Evolutionary conservation across 2,888 invertebrate genomes (phyloP).

Genomic region (Euspilapteryx auroguttella): DNA sequence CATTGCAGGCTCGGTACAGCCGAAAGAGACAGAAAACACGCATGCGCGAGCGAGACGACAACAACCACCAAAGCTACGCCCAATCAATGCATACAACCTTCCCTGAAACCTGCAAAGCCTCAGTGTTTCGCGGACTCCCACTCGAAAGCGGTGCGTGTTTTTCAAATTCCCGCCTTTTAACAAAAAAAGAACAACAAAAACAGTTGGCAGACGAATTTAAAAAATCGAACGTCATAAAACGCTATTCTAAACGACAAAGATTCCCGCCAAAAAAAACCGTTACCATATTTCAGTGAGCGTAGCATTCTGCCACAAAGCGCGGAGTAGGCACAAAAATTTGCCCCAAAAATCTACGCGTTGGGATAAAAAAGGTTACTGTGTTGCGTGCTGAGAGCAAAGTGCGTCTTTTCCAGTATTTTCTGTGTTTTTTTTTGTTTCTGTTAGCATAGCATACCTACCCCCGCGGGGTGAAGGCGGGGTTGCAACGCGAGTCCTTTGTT

Average conservation of each 20-base stretch:
- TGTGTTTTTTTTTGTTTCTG: conserved; percentile 9
- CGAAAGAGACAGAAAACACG: conserved; percentile 13
- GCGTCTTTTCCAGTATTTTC: conserved; percentile 7
- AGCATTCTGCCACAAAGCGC: too few relatives aligned
- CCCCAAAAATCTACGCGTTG: too few relatives aligned
- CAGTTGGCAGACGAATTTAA: conserved; percentile 7
- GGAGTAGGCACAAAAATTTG: too few relatives aligned
- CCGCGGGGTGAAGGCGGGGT: conserved; percentile 10
- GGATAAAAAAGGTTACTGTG: too few relatives aligned
- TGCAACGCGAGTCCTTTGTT: conserved; percentile 22
- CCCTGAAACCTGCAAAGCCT: too few relatives aligned
- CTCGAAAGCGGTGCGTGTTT: conserved; percentile 1
- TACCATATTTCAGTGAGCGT: too few relatives aligned
- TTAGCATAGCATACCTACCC: too few relatives aligned
- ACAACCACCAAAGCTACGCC: conserved; percentile 33
- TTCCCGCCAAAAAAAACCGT: too few relatives aligned
- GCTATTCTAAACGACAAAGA: too few relatives aligned
- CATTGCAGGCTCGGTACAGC: too few relatives aligned
- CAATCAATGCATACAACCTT: conserved; percentile 56
- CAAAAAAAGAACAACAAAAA: conserved; percentile 6
- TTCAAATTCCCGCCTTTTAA: too few relatives aligned
- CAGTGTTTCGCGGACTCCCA: conserved; percentile 28
- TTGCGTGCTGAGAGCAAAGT: too few relatives aligned
- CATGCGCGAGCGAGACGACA: conserved; percentile 20
- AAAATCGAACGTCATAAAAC: conserved; percentile 7